phyloP scores from a whole-genome alignment of 2,888 invertebrate genomes.

The Ichneumoninae sp. region DNA sequence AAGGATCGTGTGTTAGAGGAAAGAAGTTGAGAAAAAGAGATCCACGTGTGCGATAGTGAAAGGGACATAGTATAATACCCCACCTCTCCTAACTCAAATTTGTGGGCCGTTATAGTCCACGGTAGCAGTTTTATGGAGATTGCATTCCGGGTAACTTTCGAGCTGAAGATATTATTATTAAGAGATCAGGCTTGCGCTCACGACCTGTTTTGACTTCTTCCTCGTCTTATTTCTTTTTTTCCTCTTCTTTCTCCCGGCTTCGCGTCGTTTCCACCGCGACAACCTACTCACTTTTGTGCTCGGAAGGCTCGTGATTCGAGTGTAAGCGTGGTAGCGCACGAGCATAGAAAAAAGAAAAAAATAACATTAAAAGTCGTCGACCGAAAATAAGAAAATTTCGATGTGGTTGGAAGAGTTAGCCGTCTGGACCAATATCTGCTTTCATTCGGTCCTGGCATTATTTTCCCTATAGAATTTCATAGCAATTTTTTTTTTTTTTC shows the following conservation, averaged over 20 bases:
- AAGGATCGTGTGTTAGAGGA: constrained; percentile 18
- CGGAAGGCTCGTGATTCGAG: constrained; percentile 21
- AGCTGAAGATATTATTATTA: constrained; percentile 77
- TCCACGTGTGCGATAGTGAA: constrained; percentile 29
- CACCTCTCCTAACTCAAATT: constrained; percentile 73
- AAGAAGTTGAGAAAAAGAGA: constrained; percentile 7
- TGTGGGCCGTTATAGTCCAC: constrained; percentile 75
- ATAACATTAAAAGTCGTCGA: constrained; percentile 26
- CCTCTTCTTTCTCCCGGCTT: constrained; percentile 35
- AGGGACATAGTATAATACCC: constrained; percentile 6
- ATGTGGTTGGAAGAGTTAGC: constrained; percentile 70
- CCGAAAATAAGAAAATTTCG: constrained; percentile 42
- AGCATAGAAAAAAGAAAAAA: constrained; percentile 1
- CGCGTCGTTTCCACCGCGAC: constrained; percentile 37
- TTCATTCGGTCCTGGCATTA: constrained; percentile 60
- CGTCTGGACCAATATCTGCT: constrained; percentile 64
- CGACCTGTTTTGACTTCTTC: constrained; percentile 48
- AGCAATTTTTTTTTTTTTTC: constrained; percentile 9
- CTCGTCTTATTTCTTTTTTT: neutral
- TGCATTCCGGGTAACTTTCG: constrained; percentile 76
- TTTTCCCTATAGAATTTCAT: constrained; percentile 17
- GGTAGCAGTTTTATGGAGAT: constrained; percentile 82
- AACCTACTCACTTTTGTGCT: constrained; percentile 53
- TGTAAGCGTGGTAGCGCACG: constrained; percentile 61
- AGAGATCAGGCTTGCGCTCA: constrained; percentile 74